These are phyloP conservation scores for Peromyscus melanophrys DNA, from an alignment of 2,797 vertebrate genomes.

Conservation along the genomic window DNA sequence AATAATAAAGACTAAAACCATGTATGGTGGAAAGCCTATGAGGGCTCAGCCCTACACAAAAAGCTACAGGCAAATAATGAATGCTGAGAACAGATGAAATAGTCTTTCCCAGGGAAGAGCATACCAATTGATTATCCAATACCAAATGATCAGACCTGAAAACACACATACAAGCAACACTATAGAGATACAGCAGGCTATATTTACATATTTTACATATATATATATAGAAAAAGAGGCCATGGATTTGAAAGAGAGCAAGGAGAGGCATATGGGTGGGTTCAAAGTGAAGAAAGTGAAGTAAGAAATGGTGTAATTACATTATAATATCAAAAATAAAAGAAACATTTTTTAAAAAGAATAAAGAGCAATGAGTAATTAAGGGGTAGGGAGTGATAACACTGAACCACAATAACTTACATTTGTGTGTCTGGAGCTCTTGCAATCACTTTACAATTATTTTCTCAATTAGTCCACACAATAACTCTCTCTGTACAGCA, in stretches of 20 bases:
- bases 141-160: neutral
- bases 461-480: conserved; percentile 54
- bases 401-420: neutral
- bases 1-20: neutral
- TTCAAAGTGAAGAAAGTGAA: neutral
- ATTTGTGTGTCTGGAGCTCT: neutral
- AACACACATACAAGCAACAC: neutral
- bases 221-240: neutral
- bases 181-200: neutral
- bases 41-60: neutral
- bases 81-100: neutral
- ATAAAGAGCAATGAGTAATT: conserved; percentile 2
- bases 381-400: neutral
- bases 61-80: neutral
- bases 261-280: neutral
- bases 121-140: neutral
- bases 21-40: neutral
- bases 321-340: conserved; percentile 39
- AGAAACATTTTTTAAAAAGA: conserved; percentile 48
- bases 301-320: neutral
- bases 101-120: neutral
- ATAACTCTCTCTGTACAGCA: neutral
- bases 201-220: too few relatives aligned
- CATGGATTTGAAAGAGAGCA: neutral
- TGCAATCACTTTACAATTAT: conserved; percentile 48